These are phyloP conservation scores for Paradoxurus hermaphroditus DNA, from an alignment of 2,113 vertebrate genomes.

Conservation along the genomic window DNA sequence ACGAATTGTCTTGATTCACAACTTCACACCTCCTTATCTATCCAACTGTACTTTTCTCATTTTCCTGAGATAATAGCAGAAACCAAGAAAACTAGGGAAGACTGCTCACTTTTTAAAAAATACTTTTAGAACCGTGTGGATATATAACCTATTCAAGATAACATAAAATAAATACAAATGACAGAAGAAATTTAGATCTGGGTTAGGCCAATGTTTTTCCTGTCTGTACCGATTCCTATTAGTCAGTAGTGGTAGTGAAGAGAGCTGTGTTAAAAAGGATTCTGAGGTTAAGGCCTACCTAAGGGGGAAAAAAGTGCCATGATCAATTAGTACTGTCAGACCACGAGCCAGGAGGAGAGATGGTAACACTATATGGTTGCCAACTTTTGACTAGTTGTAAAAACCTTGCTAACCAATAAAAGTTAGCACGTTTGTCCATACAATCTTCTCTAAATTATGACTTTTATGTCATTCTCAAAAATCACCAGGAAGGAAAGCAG, in stretches of 20 bases:
- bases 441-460: background rate
- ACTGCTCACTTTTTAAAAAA: background rate
- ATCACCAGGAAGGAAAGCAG: background rate
- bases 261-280: background rate
- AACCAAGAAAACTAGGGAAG: background rate
- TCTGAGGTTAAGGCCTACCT: background rate
- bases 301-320: no score
- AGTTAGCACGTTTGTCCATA: background rate
- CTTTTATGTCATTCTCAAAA: background rate
- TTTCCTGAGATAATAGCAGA: background rate
- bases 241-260: background rate
- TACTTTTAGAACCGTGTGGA: background rate
- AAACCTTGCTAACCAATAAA: background rate
- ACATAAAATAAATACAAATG: constrained; percentile 23
- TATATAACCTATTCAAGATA: background rate
- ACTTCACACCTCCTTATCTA: background rate
- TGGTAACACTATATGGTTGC: background rate
- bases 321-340: background rate
- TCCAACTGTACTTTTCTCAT: background rate
- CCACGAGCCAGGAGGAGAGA: background rate
- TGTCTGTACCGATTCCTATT: background rate
- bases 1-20: background rate
- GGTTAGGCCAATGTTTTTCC: background rate
- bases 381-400: background rate
- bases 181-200: background rate